Evolutionary conservation across 2,113 vertebrate species (phyloP).

Genomic region (Ancistrus triradiatus): DNA sequence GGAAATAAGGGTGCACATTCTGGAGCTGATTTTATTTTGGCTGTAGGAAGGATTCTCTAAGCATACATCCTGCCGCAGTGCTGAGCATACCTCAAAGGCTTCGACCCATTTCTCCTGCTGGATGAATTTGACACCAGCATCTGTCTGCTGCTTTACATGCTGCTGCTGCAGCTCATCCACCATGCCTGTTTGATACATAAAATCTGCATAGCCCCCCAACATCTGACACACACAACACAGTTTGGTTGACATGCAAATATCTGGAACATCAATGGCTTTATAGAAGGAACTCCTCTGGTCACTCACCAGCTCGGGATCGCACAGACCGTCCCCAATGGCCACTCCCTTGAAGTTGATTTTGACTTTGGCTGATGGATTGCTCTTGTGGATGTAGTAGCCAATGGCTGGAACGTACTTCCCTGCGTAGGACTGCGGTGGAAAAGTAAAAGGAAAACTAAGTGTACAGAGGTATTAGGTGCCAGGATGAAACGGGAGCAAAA

Average conservation of each 20-base stretch:
- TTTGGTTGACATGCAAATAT: no score
- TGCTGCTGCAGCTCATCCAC: slow-evolving; percentile 63
- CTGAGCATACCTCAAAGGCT: slow-evolving; percentile 68
- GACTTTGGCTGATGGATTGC: slow-evolving; percentile 65
- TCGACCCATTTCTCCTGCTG: slow-evolving; percentile 69
- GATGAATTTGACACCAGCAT: slow-evolving; percentile 64
- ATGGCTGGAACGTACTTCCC: slow-evolving; percentile 78
- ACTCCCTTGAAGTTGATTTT: slow-evolving; percentile 79
- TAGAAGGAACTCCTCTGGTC: background rate
- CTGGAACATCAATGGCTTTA: no score
- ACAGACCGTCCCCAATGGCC: slow-evolving; percentile 74
- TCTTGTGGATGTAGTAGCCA: slow-evolving; percentile 74
- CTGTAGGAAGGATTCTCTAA: no score
- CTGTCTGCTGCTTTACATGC: slow-evolving; percentile 64
- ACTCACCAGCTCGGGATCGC: slow-evolving; percentile 76
- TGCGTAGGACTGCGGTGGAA: slow-evolving; percentile 67
- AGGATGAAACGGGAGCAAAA: no score
- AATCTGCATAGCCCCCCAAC: slow-evolving; percentile 67
- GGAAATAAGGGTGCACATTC: no score
- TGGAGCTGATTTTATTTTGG: no score
- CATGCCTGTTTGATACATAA: slow-evolving; percentile 66
- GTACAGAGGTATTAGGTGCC: no score
- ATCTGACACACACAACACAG: slow-evolving; percentile 57
- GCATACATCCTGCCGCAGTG: background rate
- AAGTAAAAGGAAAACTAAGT: background rate